phyloP scores from a whole-genome alignment of 2,888 invertebrate species.

The Galerucella nymphaeae region DNA sequence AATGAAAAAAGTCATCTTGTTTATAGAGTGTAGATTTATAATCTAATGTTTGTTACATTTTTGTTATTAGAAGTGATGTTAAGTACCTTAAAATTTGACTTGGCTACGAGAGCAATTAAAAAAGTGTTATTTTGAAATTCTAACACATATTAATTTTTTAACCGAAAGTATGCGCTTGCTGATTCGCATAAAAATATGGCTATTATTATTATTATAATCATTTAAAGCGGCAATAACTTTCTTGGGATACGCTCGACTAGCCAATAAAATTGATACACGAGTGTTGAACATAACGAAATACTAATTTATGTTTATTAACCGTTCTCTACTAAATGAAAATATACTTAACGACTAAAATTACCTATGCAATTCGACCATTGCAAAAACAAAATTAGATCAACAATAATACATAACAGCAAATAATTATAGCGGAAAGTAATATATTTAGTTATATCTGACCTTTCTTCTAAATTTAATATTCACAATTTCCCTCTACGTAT shows the following conservation, averaged over 20 bases:
- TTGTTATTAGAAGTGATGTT: too few relatives aligned
- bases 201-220: conserved; percentile 24
- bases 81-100: too few relatives aligned
- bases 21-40: too few relatives aligned
- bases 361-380: conserved; percentile 2
- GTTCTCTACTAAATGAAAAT: conserved; percentile 7
- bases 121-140: conserved; percentile 24
- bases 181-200: conserved; percentile 19
- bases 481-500: too few relatives aligned
- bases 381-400: neutral
- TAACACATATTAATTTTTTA: conserved; percentile 23
- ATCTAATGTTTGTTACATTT: too few relatives aligned
- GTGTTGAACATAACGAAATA: conserved; percentile 24
- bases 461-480: too few relatives aligned
- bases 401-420: neutral
- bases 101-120: neutral
- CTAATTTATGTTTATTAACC: conserved; percentile 22
- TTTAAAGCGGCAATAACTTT: conserved; percentile 28
- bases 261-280: conserved; percentile 27
- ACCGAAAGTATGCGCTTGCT: neutral
- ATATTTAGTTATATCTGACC: neutral
- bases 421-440: neutral
- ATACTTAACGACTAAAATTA: conserved; percentile 2
- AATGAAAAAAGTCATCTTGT: too few relatives aligned
- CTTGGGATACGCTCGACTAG: conserved; percentile 30